A percentile compares a stretch with the other conserved stretches of the same genome.
These are phyloP conservation scores for Lepidostoma basale DNA, from an alignment of 1,140 invertebrate genomes.

Conservation along the genomic window DNA sequence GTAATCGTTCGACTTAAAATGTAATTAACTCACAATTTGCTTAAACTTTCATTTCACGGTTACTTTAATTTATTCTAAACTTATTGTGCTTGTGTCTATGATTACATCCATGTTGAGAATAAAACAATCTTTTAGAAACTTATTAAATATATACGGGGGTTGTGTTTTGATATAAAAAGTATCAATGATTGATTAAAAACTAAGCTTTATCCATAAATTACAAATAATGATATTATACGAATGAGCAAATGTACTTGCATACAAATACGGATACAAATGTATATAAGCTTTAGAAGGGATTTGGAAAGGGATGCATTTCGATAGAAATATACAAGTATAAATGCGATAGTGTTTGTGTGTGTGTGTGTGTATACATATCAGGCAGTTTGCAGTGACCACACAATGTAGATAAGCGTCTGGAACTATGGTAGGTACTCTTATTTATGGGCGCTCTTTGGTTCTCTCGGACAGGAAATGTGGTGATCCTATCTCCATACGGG, in stretches of 20 bases:
- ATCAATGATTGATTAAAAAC: too few species aligned
- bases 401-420: slow-evolving; percentile 44
- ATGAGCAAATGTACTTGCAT: too few species aligned
- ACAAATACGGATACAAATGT: too few species aligned
- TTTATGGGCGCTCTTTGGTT: slow-evolving; percentile 46
- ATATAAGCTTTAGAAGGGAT: too few species aligned
- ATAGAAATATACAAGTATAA: slow-evolving; percentile 22
- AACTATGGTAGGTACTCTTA: slow-evolving; percentile 38
- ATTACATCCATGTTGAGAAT: too few species aligned
- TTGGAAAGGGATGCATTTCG: slow-evolving; percentile 17
- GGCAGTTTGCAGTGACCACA: slow-evolving; percentile 29
- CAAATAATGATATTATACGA: too few species aligned
- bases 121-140: too few species aligned
- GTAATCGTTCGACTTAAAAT: slow-evolving; percentile 42
- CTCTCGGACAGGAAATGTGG: slow-evolving; percentile 59
- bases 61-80: slow-evolving; percentile 22
- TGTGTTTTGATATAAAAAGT: too few species aligned
- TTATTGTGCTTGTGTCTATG: background rate
- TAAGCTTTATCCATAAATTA: too few species aligned
- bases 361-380: too few species aligned
- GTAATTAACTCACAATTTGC: slow-evolving; percentile 46
- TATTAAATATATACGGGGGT: too few species aligned
- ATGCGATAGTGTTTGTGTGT: too few species aligned
- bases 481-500: slow-evolving; percentile 54
- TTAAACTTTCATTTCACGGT: slow-evolving; percentile 45